phyloP scores from a whole-genome alignment of 1,140 invertebrate genomes.

The Procambarus virginalis region DNA sequence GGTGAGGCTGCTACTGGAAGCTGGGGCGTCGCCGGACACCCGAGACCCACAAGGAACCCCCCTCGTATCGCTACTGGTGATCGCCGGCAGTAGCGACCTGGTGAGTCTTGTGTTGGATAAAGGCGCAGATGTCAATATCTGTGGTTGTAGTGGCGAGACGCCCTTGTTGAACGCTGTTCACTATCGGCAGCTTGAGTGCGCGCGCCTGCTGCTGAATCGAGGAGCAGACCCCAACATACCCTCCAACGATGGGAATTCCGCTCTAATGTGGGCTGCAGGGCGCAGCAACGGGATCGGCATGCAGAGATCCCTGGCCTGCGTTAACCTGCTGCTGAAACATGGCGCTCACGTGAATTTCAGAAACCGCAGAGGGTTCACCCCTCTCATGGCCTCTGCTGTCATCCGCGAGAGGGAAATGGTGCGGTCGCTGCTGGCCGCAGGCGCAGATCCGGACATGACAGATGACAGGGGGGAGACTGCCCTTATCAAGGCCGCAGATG shows the following conservation, averaged over 20 bases:
- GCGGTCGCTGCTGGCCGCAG: conserved; percentile 46
- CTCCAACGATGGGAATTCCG: conserved; percentile 53
- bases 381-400: conserved; percentile 64
- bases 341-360: conserved; percentile 52
- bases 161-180: conserved; percentile 61
- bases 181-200: conserved; percentile 62
- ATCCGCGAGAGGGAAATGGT: conserved; percentile 63
- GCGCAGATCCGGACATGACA: conserved; percentile 41
- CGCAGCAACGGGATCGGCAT: conserved; percentile 68
- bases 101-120: conserved; percentile 51
- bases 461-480: conserved; percentile 64
- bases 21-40: conserved; percentile 47
- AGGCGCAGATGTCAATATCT: conserved; percentile 58
- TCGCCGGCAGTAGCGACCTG: conserved; percentile 49
- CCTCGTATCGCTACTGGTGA: conserved; percentile 37
- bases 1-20: conserved; percentile 53
- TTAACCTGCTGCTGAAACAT: conserved; percentile 44
- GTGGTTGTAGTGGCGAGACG: conserved; percentile 57
- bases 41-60: conserved; percentile 56
- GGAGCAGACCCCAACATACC: conserved; percentile 56
- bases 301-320: conserved; percentile 56
- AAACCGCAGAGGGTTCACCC: conserved; percentile 61
- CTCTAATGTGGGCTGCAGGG: conserved; percentile 69
- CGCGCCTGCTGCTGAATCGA: conserved; percentile 52
- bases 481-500: conserved; percentile 64